phyloP scores from a whole-genome alignment of 1,140 invertebrate genomes.

The Brachionus sp. region DNA sequence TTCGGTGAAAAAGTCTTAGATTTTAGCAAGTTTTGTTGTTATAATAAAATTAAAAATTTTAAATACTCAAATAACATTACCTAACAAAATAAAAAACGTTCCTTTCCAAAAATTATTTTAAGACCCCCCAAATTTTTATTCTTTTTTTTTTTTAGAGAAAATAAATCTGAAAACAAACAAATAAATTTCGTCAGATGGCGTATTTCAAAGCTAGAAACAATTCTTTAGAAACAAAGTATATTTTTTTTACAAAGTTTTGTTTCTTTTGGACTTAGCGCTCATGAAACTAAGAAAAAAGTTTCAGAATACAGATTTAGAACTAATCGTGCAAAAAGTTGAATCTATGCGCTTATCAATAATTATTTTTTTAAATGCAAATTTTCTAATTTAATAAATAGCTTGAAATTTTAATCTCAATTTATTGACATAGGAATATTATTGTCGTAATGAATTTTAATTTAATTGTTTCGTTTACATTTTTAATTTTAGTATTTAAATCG shows the following conservation, averaged over 20 bases:
- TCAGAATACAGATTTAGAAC: neutral
- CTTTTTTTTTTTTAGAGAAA: neutral
- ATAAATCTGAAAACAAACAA: neutral
- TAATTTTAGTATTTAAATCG: neutral
- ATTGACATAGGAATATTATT: conserved; percentile 21
- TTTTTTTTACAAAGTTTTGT: neutral
- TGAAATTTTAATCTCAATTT: neutral
- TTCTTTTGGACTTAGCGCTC: neutral
- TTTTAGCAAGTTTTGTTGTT: neutral
- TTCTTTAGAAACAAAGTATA: neutral
- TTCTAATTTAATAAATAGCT: neutral
- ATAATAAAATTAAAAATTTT: neutral
- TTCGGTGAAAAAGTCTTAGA: neutral
- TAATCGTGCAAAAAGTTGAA: neutral
- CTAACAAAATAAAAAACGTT: neutral
- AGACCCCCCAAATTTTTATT: neutral
- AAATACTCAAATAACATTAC: conserved; percentile 22
- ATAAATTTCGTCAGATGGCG: neutral
- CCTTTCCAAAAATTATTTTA: neutral
- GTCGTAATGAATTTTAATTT: neutral
- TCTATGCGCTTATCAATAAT: neutral
- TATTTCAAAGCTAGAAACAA: conserved; percentile 23
- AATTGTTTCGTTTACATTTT: conserved; percentile 12
- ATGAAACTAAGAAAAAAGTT: neutral
- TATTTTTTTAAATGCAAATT: conserved; percentile 27